Conservation (phyloP, 2,888 invertebrate species). For the Phortica okadai region DNA sequence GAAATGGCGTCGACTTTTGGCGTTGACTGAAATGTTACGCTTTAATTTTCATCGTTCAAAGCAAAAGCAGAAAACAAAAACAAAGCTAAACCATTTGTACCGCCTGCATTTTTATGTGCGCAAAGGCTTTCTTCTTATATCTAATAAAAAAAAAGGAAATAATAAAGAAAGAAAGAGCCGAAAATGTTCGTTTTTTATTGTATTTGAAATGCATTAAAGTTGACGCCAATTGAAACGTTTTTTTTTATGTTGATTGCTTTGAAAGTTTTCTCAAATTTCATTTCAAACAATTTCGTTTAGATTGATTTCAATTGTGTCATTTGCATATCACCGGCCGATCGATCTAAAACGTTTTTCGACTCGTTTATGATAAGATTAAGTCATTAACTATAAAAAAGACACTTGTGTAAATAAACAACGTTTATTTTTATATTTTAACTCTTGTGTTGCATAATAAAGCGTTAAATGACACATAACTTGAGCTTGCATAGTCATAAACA, state of each 20-base stretch:
- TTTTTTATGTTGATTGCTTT: not conserved
- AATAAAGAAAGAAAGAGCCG: not conserved
- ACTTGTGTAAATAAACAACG: too few relatives aligned
- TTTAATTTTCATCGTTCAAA: not conserved
- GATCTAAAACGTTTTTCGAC: too few relatives aligned
- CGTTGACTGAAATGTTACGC: slow-evolving; percentile 12
- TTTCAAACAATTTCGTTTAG: not conserved
- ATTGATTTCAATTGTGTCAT: not conserved
- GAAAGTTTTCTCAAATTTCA: not conserved
- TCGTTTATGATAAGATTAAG: too few relatives aligned
- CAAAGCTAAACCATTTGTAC: not conserved
- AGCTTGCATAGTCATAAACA: too few relatives aligned
- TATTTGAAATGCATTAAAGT: not conserved
- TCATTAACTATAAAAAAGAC: too few relatives aligned
- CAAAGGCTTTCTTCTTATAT: not conserved
- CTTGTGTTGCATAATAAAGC: too few relatives aligned
- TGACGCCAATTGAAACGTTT: not conserved
- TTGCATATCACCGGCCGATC: too few relatives aligned
- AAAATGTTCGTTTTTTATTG: not conserved
- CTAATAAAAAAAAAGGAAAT: not conserved
- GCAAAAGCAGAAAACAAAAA: not conserved
- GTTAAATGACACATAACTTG: too few relatives aligned
- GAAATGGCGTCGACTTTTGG: not conserved
- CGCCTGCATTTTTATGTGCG: not conserved
- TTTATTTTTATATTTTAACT: too few relatives aligned